phyloP scores from a whole-genome alignment of 2,113 vertebrate species.

The Hemichromis elongatus region DNA sequence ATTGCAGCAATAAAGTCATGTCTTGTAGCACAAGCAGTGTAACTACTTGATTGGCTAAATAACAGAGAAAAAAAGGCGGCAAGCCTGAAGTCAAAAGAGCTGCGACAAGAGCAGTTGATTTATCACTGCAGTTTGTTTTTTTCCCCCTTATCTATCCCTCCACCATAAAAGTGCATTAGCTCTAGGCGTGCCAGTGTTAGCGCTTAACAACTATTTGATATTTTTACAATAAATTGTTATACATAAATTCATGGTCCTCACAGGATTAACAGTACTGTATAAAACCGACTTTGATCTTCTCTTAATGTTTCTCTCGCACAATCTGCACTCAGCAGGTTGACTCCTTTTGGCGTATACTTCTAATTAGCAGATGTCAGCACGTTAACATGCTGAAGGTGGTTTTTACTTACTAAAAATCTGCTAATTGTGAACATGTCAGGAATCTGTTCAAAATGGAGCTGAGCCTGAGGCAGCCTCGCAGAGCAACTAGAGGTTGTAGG shows the following conservation, averaged over 20 bases:
- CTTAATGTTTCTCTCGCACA: background rate
- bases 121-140: background rate
- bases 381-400: background rate
- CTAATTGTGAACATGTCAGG: background rate
- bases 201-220: background rate
- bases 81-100: background rate
- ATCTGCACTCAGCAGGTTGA: background rate
- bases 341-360: background rate
- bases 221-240: background rate
- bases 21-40: background rate
- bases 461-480: background rate
- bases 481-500: background rate
- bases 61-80: background rate
- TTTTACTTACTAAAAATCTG: background rate
- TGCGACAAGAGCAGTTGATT: background rate
- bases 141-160: background rate
- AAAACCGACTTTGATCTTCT: background rate
- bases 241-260: background rate
- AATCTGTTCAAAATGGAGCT: background rate
- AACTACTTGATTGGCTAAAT: background rate
- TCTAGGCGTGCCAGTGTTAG: background rate
- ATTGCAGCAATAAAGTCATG: conserved; percentile 18
- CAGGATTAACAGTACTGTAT: background rate
- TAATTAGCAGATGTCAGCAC: background rate
- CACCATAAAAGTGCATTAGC: background rate